Base-by-base conservation (phyloP, 2,888 invertebrate species). In the Lacanobia wlatinum region DNA sequence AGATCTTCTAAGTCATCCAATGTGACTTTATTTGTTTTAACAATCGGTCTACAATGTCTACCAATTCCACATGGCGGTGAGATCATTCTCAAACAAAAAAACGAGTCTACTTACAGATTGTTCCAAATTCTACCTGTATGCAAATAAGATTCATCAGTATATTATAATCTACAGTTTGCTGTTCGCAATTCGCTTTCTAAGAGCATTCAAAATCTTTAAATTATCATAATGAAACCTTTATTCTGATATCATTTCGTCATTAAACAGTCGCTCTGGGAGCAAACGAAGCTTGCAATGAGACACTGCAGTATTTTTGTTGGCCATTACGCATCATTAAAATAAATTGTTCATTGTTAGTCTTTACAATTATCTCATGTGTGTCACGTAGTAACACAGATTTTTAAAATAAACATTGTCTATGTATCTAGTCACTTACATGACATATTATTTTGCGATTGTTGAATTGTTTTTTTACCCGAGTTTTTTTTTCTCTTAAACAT, bases 11-110 rank as follows among this genome's bases (percentile, higher is more conserved):
- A 74, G 73, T 65, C 65, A 58, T 52, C 56, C 75, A 77, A 80
- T 87, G 72, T 81, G 64, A 84, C 80, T 83, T 73, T 70, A 72
- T 84, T 80, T 74, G 73, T 70, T 78, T 73, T 59, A 62, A 64
- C 64, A 70, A 78, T 80, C 69, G 63, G 64, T 67, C 69, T 78
- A 71, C 74, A 69, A 63, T 67, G 71, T 87, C 86, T 84, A 80
- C 80, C 78, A 76, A 85, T 86, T 83, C 91, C 90, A 90, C 89
- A 88, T 90, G 88, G 73, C 66, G 82, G 68, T 92, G 92, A 92
- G 87, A 90, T 92, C 92, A 92, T 86, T 70, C 70, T 78, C 55
- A 71, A 76, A 86, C 86, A 91, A 90, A 91, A 48, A 89, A 86
- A 72, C 73, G 63, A 68, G 61, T 80, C 73, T 48, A 64, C 59